phyloP scores from a whole-genome alignment of 1,140 invertebrate genomes.

The Magallana angulata region DNA sequence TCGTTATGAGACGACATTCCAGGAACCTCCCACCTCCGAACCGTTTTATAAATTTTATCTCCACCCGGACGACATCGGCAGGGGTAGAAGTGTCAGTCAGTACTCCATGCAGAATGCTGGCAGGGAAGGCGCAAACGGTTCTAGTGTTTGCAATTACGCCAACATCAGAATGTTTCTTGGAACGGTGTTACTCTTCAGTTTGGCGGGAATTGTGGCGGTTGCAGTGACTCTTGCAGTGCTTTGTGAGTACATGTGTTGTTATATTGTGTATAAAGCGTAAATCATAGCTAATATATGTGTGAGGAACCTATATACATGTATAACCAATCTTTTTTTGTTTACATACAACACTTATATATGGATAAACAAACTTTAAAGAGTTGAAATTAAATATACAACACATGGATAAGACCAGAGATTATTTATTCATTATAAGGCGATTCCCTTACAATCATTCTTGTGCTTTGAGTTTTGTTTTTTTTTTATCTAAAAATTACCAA shows the following conservation, averaged over 20 bases:
- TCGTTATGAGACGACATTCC: neutral
- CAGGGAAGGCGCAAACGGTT: neutral
- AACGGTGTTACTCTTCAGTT: constrained; percentile 24
- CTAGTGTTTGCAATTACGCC: neutral
- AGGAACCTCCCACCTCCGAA: neutral
- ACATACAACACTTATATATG: no score
- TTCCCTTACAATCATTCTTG: no score
- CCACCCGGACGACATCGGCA: constrained; percentile 29
- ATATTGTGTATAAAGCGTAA: no score
- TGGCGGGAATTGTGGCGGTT: constrained; percentile 7
- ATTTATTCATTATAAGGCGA: no score
- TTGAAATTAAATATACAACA: no score
- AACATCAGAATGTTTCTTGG: constrained; percentile 20
- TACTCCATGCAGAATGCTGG: constrained; percentile 5
- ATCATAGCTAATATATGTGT: no score
- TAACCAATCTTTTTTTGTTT: no score
- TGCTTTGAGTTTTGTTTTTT: no score
- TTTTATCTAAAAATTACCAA: no score
- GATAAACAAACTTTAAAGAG: no score
- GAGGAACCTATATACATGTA: no score
- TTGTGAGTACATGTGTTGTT: neutral
- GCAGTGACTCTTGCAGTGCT: constrained; percentile 3
- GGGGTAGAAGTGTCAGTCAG: constrained; percentile 18
- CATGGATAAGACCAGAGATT: no score
- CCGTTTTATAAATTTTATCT: constrained; percentile 34